Base-by-base conservation (phyloP, 1,140 invertebrate species). In the Neotoxoptera formosana region DNA sequence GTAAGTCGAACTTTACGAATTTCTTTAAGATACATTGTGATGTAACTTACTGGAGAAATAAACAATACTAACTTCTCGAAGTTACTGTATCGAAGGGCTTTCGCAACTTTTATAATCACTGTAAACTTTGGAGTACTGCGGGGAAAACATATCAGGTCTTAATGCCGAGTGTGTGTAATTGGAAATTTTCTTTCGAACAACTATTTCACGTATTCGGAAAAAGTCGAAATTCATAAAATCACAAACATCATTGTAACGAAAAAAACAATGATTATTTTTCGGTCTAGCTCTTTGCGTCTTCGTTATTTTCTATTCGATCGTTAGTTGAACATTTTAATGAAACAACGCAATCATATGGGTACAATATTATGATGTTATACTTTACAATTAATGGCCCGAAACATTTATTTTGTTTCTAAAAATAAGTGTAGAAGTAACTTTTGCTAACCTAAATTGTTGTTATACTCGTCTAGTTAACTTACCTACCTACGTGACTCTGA, bases 101-200 rank as follows among this genome's bases (percentile, higher is more conserved):
- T 36, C 23, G 4, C 23, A 92, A 92, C 90, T 92, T 92, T 92
- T 92, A 92, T 51, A 92, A 92, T 83, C 90, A 92, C 90, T 83
- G 45, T 56, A 83, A 92, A 92, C 90, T 91, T 91, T 83, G 9
- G 21, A 25, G 30, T 51, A 81, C 48, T 47, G 25, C 6, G 20
- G 76, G 45, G 47, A 48, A 92, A 83, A 92, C 90, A n/a, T 47
- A 83, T 76, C 45, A 51, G n/a, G 76, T 83, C 30, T 92, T 67
- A 91, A 91, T 47, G 30, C 36, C 56, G 56, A 76, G 25, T 30
- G 60, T 91, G 90, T 91, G 90, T 91, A 76, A 91, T 91, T 91
- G 90, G 90, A 60, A 76, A 76, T 91, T 60, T 45, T 51, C 56
- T 34, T 91, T 76, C 36, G 17, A 67, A 48, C 30, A 25, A 67